Percentiles rank a stretch among this genome's conserved stretches.
phyloP scores from a whole-genome alignment of 30 jellyfish, hydroid and myxozoan genomes.

The Calvadosia cruxmelitensis region DNA sequence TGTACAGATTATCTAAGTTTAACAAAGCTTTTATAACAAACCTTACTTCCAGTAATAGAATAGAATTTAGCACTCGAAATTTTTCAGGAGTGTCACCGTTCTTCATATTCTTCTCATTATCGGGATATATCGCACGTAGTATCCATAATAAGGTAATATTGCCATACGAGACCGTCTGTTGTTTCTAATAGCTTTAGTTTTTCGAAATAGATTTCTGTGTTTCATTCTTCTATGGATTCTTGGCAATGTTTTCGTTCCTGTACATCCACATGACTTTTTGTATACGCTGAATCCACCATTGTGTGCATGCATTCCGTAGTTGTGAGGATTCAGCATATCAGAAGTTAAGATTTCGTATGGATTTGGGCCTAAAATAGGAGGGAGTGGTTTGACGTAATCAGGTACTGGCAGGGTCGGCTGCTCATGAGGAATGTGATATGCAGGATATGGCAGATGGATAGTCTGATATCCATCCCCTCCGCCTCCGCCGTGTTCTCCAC shows the following conservation, averaged over 20 bases:
- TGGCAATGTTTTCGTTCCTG: background rate
- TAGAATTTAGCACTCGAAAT: no score
- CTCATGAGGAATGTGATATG: constrained; percentile 37
- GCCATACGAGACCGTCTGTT: no score
- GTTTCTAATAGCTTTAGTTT: no score
- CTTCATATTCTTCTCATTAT: no score
- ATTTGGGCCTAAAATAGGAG: constrained; percentile 56
- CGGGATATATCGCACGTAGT: no score
- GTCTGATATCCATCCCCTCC: constrained; percentile 16
- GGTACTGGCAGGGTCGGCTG: constrained; percentile 25
- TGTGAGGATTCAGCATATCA: constrained; percentile 13
- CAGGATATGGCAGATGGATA: constrained; percentile 42
- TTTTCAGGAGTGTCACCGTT: no score
- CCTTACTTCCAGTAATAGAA: no score
- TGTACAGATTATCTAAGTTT: no score
- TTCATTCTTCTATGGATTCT: background rate
- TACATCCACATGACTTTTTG: background rate
- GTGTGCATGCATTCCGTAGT: background rate
- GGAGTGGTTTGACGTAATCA: constrained; percentile 46
- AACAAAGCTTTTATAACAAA: no score
- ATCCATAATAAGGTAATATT: no score
- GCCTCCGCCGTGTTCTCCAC: constrained; percentile 18
- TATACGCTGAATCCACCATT: background rate
- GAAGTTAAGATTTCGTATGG: constrained; percentile 64
- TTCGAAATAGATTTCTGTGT: background rate